Percentiles rank a stretch among this genome's conserved stretches.
These are phyloP conservation scores for Girardia tigrina DNA, from an alignment of 2,888 invertebrate genomes.

Conservation along the genomic window DNA sequence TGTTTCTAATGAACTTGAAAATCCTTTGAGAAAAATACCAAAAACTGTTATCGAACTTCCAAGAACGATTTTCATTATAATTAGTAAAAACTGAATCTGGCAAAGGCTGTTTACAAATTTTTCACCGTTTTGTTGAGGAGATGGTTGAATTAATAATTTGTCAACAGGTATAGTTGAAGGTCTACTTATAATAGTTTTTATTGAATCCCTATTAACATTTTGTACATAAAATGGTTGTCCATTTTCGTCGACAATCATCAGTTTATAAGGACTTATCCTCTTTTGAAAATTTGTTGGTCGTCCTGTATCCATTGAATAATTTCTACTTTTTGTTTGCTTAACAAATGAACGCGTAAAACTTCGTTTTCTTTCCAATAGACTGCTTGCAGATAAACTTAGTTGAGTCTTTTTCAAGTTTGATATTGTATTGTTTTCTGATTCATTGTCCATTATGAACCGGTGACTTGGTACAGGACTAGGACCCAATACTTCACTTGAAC, in stretches of 20 bases:
- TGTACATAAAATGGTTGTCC: constrained; percentile 4
- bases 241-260: not conserved
- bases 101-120: not conserved
- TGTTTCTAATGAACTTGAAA: not conserved
- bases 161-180: not conserved
- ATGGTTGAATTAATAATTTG: not conserved
- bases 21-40: not conserved
- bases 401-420: not conserved
- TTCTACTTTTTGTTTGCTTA: constrained; percentile 9
- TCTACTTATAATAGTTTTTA: not conserved
- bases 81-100: not conserved
- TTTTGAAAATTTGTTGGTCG: not conserved
- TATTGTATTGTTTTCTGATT: not conserved
- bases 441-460: not conserved
- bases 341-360: not conserved
- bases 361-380: constrained; percentile 20
- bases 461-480: not conserved
- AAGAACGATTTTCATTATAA: constrained; percentile 10
- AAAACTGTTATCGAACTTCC: not conserved
- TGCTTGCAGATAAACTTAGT: constrained; percentile 2
- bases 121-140: not conserved
- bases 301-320: not conserved
- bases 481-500: not conserved
- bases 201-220: not conserved
- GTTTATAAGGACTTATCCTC: not conserved